Conservation (phyloP, 2,888 invertebrate genomes). For the Podabrus alpinus region DNA sequence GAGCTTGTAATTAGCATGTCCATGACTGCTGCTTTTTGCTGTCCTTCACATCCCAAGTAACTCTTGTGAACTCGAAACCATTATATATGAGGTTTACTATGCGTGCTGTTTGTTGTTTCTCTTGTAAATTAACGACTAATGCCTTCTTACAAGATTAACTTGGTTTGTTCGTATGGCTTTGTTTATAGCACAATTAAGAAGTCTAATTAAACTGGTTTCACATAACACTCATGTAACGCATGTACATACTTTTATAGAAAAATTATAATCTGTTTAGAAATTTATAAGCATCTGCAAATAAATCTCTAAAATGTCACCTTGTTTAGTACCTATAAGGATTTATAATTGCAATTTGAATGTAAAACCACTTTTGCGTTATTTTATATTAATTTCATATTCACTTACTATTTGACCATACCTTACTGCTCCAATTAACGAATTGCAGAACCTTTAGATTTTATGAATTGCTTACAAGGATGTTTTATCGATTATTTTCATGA, state of each 20-base stretch:
- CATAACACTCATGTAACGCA: constrained; percentile 20
- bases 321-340: not conserved
- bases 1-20: constrained; percentile 58
- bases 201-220: constrained; percentile 26
- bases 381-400: too few relatives aligned
- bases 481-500: too few relatives aligned
- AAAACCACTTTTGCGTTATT: too few relatives aligned
- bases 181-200: constrained; percentile 27
- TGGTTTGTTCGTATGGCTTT: constrained; percentile 30
- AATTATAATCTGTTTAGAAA: not conserved
- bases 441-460: too few relatives aligned
- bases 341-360: not conserved
- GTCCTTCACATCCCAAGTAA: constrained; percentile 46
- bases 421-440: too few relatives aligned
- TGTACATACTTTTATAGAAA: constrained; percentile 16
- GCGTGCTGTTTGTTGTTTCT: constrained; percentile 38
- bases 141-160: constrained; percentile 29
- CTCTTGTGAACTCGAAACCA: constrained; percentile 45
- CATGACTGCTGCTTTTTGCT: constrained; percentile 56
- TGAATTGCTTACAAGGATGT: too few relatives aligned
- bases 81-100: constrained; percentile 44
- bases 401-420: too few relatives aligned
- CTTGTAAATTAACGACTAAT: constrained; percentile 25
- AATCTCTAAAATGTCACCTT: not conserved
- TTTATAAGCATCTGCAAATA: not conserved